Base-by-base conservation (phyloP, 2,113 vertebrate genomes). In the Ictalurus furcatus region DNA sequence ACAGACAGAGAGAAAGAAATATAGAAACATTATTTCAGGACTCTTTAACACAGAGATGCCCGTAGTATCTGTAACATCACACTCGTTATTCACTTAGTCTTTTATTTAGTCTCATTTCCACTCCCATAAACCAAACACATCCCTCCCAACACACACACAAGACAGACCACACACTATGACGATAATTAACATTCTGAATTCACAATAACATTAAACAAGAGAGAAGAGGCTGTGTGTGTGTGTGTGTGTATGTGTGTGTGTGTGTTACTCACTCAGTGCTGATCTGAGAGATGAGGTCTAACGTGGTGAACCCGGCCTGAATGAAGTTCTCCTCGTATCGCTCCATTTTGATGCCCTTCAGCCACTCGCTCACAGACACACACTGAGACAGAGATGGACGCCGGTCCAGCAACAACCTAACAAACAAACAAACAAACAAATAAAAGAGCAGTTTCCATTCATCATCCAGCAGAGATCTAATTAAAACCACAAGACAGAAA, bases 321-420 rank as follows among this genome's bases (percentile, higher is more conserved):
- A 95, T 71, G 91, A 96, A 96, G 89, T 89, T 93, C 44, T 92
- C 92, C 92, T 95, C 94, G 28, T 96, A 96, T 0, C 95, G 92
- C 87, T 94, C 94, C 95, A 96, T 96, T 92, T 95, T 96, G 23
- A 96, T 93, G 58, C 93, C 92, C 3, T 92, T 87, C 0, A 96
- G 94, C 95, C 95, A 96, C 88, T 95, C 94, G 0, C 90, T 92
- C 11, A 96, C 94, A 0, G 95, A 95, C 0, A 89, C 91, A 25
- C 94, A 94, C 61, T 93, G 89, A 0, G 94, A 94, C 0, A 94
- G 94, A 0, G 92, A 93, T 28, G 88, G 34, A 0, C 94, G 92
- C 89, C 91, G 94, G 89, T 93, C 91, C 88, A 95, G 63, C 92
- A 95, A 92, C 84, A 85, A 85, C 84, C 84, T 85, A 85, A 69